Conservation (phyloP, 2,113 vertebrate species). For the Rhegmatorhina hoffmannsi region DNA sequence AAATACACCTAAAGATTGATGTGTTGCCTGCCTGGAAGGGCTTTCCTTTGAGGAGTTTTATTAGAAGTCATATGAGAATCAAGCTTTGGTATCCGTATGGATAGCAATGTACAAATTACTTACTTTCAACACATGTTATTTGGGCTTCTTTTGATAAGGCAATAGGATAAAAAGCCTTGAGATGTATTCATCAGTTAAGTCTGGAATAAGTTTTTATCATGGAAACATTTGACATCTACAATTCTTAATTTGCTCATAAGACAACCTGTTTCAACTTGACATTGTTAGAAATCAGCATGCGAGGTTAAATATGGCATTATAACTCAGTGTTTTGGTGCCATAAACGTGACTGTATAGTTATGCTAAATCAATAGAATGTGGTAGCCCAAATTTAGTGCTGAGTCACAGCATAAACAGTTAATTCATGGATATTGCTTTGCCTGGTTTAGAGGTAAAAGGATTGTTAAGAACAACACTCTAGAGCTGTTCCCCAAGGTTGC, state of each 20-base stretch:
- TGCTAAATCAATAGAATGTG: neutral
- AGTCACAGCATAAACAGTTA: neutral
- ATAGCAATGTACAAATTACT: neutral
- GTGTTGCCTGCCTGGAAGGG: neutral
- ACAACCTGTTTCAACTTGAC: neutral
- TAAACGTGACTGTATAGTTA: neutral
- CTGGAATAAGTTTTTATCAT: neutral
- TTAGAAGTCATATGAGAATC: neutral
- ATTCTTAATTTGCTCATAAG: neutral
- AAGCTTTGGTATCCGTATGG: neutral
- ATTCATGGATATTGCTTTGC: slow-evolving; percentile 24
- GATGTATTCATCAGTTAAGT: neutral
- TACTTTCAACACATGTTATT: neutral
- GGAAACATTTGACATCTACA: neutral
- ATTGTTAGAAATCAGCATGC: neutral
- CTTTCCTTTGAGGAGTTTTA: neutral
- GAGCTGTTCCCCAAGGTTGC: slow-evolving; percentile 8
- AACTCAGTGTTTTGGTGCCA: neutral
- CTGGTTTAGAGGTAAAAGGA: slow-evolving; percentile 25
- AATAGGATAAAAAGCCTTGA: neutral
- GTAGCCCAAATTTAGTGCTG: neutral
- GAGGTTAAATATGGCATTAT: neutral
- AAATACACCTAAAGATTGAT: neutral
- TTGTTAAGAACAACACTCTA: neutral
- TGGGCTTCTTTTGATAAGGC: neutral